Base-by-base conservation (phyloP, 2,113 vertebrate species). In the Oreochromis aureus region DNA sequence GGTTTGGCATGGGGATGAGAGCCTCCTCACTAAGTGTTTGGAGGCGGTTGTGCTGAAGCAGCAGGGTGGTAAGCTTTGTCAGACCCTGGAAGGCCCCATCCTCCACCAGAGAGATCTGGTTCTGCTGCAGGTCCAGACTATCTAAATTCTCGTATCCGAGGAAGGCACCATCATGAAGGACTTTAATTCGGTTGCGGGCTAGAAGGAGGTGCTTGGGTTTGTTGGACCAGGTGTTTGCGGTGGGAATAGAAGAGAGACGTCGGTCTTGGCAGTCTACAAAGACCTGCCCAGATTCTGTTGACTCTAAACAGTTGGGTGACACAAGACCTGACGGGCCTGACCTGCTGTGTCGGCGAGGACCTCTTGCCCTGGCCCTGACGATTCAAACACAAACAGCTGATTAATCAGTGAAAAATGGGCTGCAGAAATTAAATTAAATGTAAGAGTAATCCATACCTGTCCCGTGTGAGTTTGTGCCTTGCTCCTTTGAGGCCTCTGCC, bases 51-150 rank as follows among this genome's bases (percentile, higher is more conserved):
- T 99, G 98, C 90, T 99, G 99, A 84, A 99, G 96, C 90, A 99
- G 92, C 80, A 99, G 97, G 3, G 97, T 99, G 54, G 96, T 98
- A 11, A 99, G 97, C 27, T 87, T 96, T 53, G 63, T 96, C 90
- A 99, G 95, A 48, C 98, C 98, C 27, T 95, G 95, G 94, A 99
- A 99, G 24, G 98, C 97, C 7, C 96, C 96, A 0, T 95, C 97
- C 71, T 98, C 97, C 51, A 99, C 97, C 87, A 97, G 96, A 66
- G 96, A 94, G 90, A 99, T 98, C 69, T 97, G 96, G 59, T 99
- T 99, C 93, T 98, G 98, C 86, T 99, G 98, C 85, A 99, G 96
- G 95, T 99, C 99, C 90, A 99, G 91, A 87, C 96, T 99, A 86
- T 94, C 97, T 82, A 99, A 91, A 69, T 86, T 73, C 83, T 92